Conservation (phyloP, 2,888 invertebrate species). For the Drosophila villosipedis region DNA sequence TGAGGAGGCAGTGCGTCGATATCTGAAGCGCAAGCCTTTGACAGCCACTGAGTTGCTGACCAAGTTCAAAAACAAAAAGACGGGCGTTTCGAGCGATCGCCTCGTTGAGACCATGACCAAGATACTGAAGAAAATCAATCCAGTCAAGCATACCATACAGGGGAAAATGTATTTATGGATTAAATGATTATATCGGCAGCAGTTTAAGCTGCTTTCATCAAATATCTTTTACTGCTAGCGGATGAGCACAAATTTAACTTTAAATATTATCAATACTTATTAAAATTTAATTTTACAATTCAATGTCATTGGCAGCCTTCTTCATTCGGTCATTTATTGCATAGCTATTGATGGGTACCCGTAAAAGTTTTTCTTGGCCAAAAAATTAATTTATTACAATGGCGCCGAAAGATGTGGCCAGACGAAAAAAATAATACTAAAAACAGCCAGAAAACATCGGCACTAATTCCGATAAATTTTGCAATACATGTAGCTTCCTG, state of each 20-base stretch:
- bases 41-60: slow-evolving; percentile 97
- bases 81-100: slow-evolving; percentile 95
- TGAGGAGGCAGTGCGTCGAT: slow-evolving; percentile 97
- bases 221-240: not conserved
- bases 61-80: slow-evolving; percentile 97
- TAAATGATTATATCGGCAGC: slow-evolving; percentile 79
- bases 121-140: slow-evolving; percentile 97
- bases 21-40: slow-evolving; percentile 98
- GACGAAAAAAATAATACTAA: not conserved
- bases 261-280: slow-evolving; percentile 15
- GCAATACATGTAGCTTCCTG: not conserved
- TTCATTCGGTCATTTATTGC: not conserved
- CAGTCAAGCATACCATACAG: slow-evolving; percentile 95
- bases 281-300: slow-evolving; percentile 24
- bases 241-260: slow-evolving; percentile 3
- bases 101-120: slow-evolving; percentile 97
- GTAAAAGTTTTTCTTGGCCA: not conserved
- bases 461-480: not conserved
- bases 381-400: not conserved
- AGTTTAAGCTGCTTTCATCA: not conserved
- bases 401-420: not conserved
- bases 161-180: slow-evolving; percentile 97
- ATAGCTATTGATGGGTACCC: not conserved
- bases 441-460: not conserved
- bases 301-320: not conserved